Evolutionary conservation across 2,113 vertebrate genomes (phyloP), one percentile per base, ranked within the genome.

Genomic region (Callospermophilus lateralis): DNA sequence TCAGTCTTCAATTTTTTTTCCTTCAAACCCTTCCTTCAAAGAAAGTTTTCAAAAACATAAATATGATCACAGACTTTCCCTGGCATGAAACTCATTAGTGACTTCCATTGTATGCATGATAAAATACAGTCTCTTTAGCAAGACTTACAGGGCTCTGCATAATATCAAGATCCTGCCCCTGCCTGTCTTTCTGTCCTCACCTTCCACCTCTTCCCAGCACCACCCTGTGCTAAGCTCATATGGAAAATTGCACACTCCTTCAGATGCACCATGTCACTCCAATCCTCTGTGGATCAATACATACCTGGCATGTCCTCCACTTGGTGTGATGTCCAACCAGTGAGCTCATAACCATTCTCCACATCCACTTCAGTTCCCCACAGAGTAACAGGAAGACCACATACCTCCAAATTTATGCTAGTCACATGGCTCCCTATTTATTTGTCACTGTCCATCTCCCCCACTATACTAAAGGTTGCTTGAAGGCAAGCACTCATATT

Each of bases 21-120:
- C n/a, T 58, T 96, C 72, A 91, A 83, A 45, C 61, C 4, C 30
- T 90, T 58, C 45, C 81, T 94, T 83, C 67, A 84, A 78, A 81
- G 16, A 91, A 89, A 67, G 11, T 79, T 55, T 92, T 80, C 30
- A 85, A n/a, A 96, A 76, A 70, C 26, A 76, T n/a, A 81, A 89
- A 58, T 67, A 24, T 72, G n/a, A 53, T 83, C 80, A 39, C 22
- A 34, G 10, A 3, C 17, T 90, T 90, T 4, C 26, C 61, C 22
- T 76, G 17, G 4, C 26, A 51, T 72, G n/a, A 81, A 83, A 81
- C 15, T 55, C 39, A 20, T 72, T 53, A 39, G 45, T 53, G 24
- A 16, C 89, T 95, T 28, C 77, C 67, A 51, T 13, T 48, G 6
- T 48, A 17, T 58, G 5, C 26, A 90, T 4, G 37, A n/a, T 80